These are phyloP conservation scores for Rotaria macrura DNA, from an alignment of 2,888 invertebrate genomes.

Conservation along the genomic window DNA sequence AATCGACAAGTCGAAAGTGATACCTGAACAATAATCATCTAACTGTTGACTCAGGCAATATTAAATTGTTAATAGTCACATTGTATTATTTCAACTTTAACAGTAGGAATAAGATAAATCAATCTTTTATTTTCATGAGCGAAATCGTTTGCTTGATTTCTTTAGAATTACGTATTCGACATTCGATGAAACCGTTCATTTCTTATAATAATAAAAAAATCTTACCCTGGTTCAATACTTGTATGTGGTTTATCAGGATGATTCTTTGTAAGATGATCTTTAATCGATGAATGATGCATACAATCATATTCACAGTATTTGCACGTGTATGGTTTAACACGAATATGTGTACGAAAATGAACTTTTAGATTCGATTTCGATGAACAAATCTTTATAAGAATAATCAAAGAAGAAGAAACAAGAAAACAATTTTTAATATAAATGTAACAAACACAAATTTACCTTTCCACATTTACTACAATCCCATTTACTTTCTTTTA, in stretches of 20 bases:
- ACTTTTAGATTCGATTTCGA: slow-evolving; percentile 32
- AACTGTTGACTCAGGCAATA: too few relatives aligned
- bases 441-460: neutral
- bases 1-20: too few relatives aligned
- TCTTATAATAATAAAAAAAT: too few relatives aligned
- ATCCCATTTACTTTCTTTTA: slow-evolving; percentile 30
- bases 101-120: too few relatives aligned
- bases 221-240: slow-evolving; percentile 28
- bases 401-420: neutral
- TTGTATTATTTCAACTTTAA: too few relatives aligned
- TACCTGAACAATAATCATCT: too few relatives aligned
- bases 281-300: slow-evolving; percentile 33
- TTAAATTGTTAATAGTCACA: too few relatives aligned
- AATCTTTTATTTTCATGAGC: too few relatives aligned
- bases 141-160: too few relatives aligned
- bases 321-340: slow-evolving; percentile 33
- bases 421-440: too few relatives aligned
- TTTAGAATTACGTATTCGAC: too few relatives aligned
- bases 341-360: slow-evolving; percentile 32
- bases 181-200: too few relatives aligned
- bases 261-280: slow-evolving; percentile 32
- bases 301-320: slow-evolving; percentile 33
- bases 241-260: slow-evolving; percentile 31
- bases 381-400: slow-evolving; percentile 27
- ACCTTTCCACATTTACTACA: slow-evolving; percentile 33